Conservation (phyloP, 2,113 vertebrate species). For the Petroica traversi region DNA sequence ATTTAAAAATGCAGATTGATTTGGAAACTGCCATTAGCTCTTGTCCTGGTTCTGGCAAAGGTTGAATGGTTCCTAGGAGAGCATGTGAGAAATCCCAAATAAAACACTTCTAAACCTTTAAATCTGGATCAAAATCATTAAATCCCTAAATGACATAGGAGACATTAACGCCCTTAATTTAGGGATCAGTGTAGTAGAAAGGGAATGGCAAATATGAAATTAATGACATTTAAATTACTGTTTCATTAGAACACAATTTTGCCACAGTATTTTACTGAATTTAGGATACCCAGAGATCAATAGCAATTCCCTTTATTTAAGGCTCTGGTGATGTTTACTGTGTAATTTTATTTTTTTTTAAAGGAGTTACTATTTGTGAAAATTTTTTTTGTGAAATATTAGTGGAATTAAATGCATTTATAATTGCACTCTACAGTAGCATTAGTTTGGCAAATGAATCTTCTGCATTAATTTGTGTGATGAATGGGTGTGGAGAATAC, state of each 20-base stretch:
- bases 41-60: neutral
- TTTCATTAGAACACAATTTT: constrained; percentile 74
- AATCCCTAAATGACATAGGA: constrained; percentile 34
- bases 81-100: neutral
- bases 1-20: neutral
- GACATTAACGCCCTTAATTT: constrained; percentile 40
- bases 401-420: constrained; percentile 19
- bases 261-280: constrained; percentile 57
- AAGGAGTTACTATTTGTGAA: constrained; percentile 55
- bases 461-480: neutral
- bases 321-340: constrained; percentile 6
- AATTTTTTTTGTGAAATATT: constrained; percentile 28
- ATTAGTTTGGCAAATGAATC: neutral
- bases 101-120: neutral
- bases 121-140: constrained; percentile 45
- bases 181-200: constrained; percentile 64
- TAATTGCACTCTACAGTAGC: neutral
- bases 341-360: constrained; percentile 20
- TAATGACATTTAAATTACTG: constrained; percentile 75
- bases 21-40: neutral
- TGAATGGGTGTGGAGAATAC: neutral
- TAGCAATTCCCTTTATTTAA: constrained; percentile 73
- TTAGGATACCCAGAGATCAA: constrained; percentile 66
- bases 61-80: neutral
- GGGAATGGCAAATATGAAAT: constrained; percentile 70